phyloP scores from a whole-genome alignment of 2,797 vertebrate species.

The Heteromormyrus szaboi region DNA sequence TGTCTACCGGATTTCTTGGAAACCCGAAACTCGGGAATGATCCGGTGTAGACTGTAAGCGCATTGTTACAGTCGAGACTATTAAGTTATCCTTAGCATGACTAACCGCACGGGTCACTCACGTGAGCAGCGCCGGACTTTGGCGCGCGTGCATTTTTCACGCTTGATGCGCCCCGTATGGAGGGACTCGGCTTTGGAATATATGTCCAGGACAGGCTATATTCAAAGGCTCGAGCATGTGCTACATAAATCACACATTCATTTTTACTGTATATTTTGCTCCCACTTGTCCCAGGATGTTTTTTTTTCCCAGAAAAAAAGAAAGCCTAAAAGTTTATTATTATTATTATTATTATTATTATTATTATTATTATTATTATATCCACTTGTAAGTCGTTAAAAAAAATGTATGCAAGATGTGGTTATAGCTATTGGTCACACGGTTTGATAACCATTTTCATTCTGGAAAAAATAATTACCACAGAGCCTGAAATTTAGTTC shows the following conservation, averaged over 20 bases:
- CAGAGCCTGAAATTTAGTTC: not conserved
- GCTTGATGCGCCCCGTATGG: not conserved
- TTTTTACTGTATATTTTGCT: not conserved
- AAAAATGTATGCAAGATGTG: not conserved
- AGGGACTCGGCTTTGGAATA: not conserved
- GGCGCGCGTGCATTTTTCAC: not conserved
- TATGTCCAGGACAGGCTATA: not conserved
- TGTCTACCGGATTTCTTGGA: not conserved
- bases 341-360: not conserved
- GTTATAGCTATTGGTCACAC: not conserved
- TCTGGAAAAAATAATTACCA: not conserved
- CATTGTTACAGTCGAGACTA: not conserved
- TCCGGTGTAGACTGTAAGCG: not conserved
- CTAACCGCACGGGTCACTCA: conserved; percentile 3
- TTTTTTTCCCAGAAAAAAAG: not conserved
- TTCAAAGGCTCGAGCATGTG: not conserved
- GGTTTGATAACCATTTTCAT: not conserved
- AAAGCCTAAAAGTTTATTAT: not conserved
- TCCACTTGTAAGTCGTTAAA: not conserved
- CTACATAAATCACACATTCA: not conserved
- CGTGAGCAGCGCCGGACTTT: not conserved
- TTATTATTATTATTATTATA: not conserved
- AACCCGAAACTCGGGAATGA: not conserved
- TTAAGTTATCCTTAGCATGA: conserved; percentile 11
- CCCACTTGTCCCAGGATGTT: not conserved